These are phyloP conservation scores for Sinhomidia bicolor DNA, from an alignment of 2,888 invertebrate genomes.

Conservation along the genomic window DNA sequence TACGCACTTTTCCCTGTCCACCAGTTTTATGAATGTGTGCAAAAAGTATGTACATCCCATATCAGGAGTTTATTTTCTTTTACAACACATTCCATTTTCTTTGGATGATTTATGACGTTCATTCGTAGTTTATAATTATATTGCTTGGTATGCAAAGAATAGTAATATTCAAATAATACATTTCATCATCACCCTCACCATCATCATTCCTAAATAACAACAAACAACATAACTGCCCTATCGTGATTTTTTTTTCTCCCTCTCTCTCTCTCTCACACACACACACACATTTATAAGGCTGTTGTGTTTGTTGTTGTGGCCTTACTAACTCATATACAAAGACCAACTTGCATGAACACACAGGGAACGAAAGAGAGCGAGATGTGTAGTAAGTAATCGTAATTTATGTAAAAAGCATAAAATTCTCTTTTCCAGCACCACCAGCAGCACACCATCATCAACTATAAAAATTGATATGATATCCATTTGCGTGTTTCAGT, in stretches of 20 bases:
- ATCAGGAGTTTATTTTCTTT: no score
- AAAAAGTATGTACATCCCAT: no score
- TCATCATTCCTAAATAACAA: not conserved
- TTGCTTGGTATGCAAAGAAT: no score
- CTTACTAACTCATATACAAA: not conserved
- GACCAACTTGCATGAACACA: not conserved
- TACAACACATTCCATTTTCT: no score
- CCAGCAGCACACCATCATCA: not conserved
- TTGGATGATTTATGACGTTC: no score
- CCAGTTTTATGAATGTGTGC: no score
- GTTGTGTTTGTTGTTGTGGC: not conserved
- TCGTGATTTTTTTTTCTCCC: not conserved
- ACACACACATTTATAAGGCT: no score
- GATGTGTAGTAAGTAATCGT: not conserved
- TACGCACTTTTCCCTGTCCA: no score
- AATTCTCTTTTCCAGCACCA: not conserved
- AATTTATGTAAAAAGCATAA: slow-evolving; percentile 19
- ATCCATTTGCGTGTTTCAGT: slow-evolving; percentile 26
- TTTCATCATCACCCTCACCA: not conserved
- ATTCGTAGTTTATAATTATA: no score
- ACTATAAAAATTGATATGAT: slow-evolving; percentile 9
- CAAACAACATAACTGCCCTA: not conserved
- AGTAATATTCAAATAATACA: not conserved
- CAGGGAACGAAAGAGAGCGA: not conserved
- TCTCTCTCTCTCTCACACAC: no score